A percentile compares a stretch with the other conserved stretches of the same genome.
These are phyloP conservation scores for Chrysopilus asiliformis DNA, from an alignment of 2,888 invertebrate genomes.

Conservation along the genomic window DNA sequence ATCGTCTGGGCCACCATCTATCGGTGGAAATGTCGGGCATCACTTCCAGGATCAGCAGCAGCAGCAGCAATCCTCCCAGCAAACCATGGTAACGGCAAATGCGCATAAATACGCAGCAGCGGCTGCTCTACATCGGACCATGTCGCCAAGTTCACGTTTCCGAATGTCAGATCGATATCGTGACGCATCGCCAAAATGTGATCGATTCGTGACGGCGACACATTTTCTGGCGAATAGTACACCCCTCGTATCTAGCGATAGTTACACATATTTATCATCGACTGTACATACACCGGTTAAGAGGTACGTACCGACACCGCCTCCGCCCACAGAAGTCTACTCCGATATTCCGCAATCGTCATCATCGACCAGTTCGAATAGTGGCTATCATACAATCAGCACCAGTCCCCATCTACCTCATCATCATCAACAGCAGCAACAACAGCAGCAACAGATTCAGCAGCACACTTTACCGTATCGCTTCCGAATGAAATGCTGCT, in stretches of 20 bases:
- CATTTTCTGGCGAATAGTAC: slow-evolving; percentile 24
- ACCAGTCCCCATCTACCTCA: slow-evolving; percentile 12
- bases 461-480: slow-evolving; percentile 27
- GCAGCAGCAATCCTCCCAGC: slow-evolving; percentile 1
- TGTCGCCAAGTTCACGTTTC: slow-evolving; percentile 32
- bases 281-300: slow-evolving; percentile 36
- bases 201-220: slow-evolving; percentile 21
- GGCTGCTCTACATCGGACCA: slow-evolving; percentile 22
- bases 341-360: slow-evolving; percentile 17
- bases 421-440: slow-evolving; percentile 14
- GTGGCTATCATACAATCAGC: slow-evolving; percentile 13
- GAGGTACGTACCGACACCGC: slow-evolving; percentile 35
- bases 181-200: slow-evolving; percentile 23
- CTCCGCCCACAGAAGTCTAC: slow-evolving; percentile 26
- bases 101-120: slow-evolving; percentile 6
- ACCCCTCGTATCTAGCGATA: slow-evolving; percentile 27
- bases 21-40: no score
- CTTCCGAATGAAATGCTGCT: slow-evolving; percentile 31
- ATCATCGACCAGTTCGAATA: slow-evolving; percentile 12
- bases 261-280: slow-evolving; percentile 31
- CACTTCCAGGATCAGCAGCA: slow-evolving; percentile 9
- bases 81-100: neutral
- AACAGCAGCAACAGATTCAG: slow-evolving; percentile 12
- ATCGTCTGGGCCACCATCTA: neutral
- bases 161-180: slow-evolving; percentile 28